Evolutionary conservation across 2,888 invertebrate genomes (phyloP).

Genomic region (Dicranocentrus wangi): DNA sequence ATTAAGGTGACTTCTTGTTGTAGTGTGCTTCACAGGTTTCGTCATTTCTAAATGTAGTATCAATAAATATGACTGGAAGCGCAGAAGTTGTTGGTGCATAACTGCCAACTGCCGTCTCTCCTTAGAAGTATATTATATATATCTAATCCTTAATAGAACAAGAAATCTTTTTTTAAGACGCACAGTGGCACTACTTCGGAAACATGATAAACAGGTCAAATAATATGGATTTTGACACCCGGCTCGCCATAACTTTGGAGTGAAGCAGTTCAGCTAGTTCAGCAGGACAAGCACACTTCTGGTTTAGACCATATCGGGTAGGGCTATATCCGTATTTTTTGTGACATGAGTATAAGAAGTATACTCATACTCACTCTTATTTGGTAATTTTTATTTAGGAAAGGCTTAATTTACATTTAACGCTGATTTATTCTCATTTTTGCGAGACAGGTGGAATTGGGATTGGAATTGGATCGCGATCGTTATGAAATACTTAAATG

Average conservation of each 20-base stretch:
- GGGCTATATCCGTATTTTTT: too few species aligned
- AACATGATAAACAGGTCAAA: not conserved
- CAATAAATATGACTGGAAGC: conserved; percentile 10
- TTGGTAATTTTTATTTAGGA: too few species aligned
- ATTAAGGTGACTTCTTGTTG: not conserved
- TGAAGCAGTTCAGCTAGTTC: too few species aligned
- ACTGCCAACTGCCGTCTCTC: not conserved
- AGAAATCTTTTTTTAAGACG: not conserved
- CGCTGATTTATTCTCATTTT: too few species aligned
- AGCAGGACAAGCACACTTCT: too few species aligned
- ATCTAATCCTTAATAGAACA: not conserved
- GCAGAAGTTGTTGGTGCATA: too few species aligned
- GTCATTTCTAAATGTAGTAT: not conserved
- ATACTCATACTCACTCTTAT: too few species aligned
- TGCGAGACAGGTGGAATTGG: too few species aligned
- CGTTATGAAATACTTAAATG: too few species aligned
- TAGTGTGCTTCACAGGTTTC: not conserved
- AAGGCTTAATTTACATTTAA: too few species aligned
- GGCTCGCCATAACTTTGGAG: not conserved
- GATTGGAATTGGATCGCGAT: too few species aligned
- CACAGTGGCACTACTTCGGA: not conserved
- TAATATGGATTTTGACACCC: not conserved
- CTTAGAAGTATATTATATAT: not conserved
- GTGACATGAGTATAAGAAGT: too few species aligned
- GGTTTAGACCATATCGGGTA: not conserved